Conservation (phyloP, 2,113 vertebrate species). For the Toxotes chatareus region DNA sequence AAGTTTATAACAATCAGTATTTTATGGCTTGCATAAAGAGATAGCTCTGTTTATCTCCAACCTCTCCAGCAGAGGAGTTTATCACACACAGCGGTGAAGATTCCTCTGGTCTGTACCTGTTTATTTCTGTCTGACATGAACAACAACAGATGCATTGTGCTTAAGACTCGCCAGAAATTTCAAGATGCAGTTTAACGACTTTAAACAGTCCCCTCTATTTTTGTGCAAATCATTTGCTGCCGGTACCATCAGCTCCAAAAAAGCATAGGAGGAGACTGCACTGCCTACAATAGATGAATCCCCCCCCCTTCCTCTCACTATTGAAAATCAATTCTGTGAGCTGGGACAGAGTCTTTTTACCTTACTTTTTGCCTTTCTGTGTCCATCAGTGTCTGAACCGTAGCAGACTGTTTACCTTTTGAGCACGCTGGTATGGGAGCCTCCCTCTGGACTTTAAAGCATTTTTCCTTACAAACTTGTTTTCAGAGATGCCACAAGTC, state of each 20-base stretch:
- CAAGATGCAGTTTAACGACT: neutral
- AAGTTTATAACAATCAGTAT: neutral
- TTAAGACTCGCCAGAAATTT: neutral
- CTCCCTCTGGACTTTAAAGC: neutral
- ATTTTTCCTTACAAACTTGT: neutral
- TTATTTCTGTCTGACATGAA: conserved; percentile 1
- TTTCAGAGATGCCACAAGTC: neutral
- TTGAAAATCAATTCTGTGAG: conserved; percentile 1
- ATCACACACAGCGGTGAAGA: neutral
- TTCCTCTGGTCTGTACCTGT: neutral
- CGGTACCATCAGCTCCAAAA: neutral
- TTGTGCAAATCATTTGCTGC: neutral
- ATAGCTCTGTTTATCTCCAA: conserved; percentile 4
- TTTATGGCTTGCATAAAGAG: conserved; percentile 14
- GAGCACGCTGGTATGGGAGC: neutral
- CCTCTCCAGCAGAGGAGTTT: neutral
- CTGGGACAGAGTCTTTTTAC: neutral
- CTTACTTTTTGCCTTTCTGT: neutral
- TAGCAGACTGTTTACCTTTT: conserved; percentile 4
- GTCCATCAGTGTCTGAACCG: neutral
- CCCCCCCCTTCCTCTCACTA: neutral
- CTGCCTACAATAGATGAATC: neutral
- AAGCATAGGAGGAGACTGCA: neutral
- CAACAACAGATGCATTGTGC: conserved; percentile 11
- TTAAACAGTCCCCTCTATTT: neutral